These are phyloP conservation scores for Nyctalus aviator DNA, from an alignment of 2,797 vertebrate species.

Conservation along the genomic window DNA sequence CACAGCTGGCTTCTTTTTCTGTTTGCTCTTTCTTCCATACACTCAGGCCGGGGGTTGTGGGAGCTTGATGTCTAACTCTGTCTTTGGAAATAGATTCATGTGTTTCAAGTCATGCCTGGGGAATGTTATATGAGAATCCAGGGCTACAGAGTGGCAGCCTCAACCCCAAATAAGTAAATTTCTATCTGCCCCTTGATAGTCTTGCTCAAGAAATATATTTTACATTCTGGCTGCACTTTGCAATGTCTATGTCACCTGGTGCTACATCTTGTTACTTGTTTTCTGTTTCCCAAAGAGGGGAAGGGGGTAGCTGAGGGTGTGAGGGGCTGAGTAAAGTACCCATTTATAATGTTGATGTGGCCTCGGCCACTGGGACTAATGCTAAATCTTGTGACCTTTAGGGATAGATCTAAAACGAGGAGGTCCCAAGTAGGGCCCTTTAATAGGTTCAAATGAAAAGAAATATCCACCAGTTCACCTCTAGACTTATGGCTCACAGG, in stretches of 20 bases:
- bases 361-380: background rate
- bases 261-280: background rate
- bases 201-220: background rate
- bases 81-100: slow-evolving; percentile 46
- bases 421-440: background rate
- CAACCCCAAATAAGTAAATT: background rate
- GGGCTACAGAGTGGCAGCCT: background rate
- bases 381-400: background rate
- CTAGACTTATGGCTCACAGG: background rate
- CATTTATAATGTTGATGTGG: background rate
- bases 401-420: background rate
- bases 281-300: background rate
- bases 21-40: background rate
- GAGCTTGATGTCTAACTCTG: background rate
- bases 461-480: background rate
- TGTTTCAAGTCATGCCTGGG: slow-evolving; percentile 45
- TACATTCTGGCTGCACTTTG: background rate
- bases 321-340: background rate
- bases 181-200: background rate
- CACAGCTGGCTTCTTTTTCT: background rate
- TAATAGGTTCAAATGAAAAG: background rate
- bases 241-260: background rate
- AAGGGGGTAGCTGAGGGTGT: no score
- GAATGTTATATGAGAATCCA: slow-evolving; percentile 32
- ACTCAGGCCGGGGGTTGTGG: background rate